These are phyloP conservation scores for Ophion ventricosus DNA, from an alignment of 2,888 invertebrate genomes.

Conservation along the genomic window DNA sequence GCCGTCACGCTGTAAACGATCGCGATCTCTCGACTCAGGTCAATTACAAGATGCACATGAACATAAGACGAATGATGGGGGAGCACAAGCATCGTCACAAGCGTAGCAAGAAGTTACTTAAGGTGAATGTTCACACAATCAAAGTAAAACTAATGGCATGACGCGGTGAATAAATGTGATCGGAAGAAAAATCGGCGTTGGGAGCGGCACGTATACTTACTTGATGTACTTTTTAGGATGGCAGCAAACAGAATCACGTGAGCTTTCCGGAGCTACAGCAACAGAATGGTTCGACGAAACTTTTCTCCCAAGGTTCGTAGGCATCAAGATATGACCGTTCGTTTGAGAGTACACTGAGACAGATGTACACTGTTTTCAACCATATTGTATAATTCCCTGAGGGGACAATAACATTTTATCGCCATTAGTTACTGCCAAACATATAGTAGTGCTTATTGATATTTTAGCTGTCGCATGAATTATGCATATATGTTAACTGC, in stretches of 20 bases:
- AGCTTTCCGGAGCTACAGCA: conserved; percentile 95
- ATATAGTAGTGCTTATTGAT: no score
- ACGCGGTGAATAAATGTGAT: not conserved
- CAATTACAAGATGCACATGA: conserved; percentile 96
- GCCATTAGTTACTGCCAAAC: no score
- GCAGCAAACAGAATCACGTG: conserved; percentile 94
- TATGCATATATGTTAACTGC: no score
- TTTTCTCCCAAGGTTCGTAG: conserved; percentile 92
- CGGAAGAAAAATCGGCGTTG: not conserved
- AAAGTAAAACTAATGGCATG: conserved; percentile 3
- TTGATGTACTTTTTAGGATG: conserved; percentile 86
- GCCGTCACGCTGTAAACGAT: conserved; percentile 95
- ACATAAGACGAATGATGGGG: conserved; percentile 93
- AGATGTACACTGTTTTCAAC: no score
- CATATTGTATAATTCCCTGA: no score
- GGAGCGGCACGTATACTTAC: not conserved
- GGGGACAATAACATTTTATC: no score
- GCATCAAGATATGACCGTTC: conserved; percentile 68
- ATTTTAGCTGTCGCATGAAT: no score
- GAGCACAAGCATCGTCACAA: conserved; percentile 92
- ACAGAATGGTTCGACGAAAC: conserved; percentile 94
- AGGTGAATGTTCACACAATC: conserved; percentile 85
- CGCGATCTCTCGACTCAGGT: conserved; percentile 93
- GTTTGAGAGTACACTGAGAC: not conserved
- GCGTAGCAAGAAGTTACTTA: conserved; percentile 92